These are phyloP conservation scores for Amazona guildingii DNA, from an alignment of 2,113 vertebrate species.

Conservation along the genomic window DNA sequence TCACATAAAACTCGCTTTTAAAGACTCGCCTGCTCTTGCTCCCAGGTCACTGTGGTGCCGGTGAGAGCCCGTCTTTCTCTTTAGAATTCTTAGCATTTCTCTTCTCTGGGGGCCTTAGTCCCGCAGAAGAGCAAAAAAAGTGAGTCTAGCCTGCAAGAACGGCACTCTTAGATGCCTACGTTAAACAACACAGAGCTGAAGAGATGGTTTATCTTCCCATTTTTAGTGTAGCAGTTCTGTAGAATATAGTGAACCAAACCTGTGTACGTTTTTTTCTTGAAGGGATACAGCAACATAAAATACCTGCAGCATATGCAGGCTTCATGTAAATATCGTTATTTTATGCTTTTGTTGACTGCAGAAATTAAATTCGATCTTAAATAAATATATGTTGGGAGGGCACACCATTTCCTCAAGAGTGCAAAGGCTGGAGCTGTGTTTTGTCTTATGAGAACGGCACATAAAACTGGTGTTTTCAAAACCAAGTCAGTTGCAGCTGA, in stretches of 20 bases:
- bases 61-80: accelerated
- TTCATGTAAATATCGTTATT: background rate
- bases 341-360: background rate
- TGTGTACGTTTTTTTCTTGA: accelerated
- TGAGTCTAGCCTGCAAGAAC: no score
- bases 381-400: background rate
- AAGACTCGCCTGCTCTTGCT: background rate
- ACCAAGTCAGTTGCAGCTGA: background rate
- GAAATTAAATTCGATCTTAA: background rate
- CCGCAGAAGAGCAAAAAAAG: background rate
- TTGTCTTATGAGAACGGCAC: background rate
- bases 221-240: background rate
- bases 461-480: background rate
- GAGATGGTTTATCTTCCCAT: background rate
- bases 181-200: background rate
- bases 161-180: accelerated
- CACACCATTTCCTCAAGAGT: accelerated
- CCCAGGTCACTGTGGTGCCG: accelerated
- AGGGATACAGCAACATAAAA: background rate
- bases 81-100: background rate
- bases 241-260: background rate
- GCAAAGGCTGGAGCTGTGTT: background rate
- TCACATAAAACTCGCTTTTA: accelerated
- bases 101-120: background rate
- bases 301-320: no score